These are phyloP conservation scores for Anas platyrhynchos DNA, from an alignment of 2,113 vertebrate species.

Conservation along the genomic window DNA sequence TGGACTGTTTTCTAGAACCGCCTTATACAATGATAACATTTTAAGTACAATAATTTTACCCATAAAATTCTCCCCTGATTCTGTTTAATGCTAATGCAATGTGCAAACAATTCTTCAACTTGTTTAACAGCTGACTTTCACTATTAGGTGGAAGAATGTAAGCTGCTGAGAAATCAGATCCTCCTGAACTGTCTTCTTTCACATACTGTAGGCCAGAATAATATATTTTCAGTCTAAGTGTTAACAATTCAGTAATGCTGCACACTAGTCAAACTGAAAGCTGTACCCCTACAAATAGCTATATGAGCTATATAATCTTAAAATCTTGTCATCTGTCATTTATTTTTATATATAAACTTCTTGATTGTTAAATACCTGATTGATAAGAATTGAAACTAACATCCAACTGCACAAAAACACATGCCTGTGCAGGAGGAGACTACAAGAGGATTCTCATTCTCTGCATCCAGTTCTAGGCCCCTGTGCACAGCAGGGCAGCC, in stretches of 20 bases:
- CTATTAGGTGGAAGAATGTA: neutral
- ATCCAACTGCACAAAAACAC: neutral
- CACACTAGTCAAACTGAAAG: neutral
- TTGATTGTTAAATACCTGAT: neutral
- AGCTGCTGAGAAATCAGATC: neutral
- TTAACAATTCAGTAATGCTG: neutral
- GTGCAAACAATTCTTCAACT: neutral
- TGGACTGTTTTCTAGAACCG: neutral
- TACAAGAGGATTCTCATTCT: neutral
- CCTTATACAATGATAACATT: too few relatives aligned
- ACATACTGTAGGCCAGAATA: neutral
- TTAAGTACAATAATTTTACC: too few relatives aligned
- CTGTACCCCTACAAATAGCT: neutral
- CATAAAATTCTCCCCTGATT: neutral
- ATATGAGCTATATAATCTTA: neutral
- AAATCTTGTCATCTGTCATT: neutral
- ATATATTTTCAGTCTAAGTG: too few relatives aligned
- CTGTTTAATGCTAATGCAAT: neutral
- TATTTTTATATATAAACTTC: neutral
- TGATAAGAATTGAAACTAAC: neutral
- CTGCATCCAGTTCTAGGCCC: too few relatives aligned
- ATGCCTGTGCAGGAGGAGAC: neutral
- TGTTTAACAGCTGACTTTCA: neutral
- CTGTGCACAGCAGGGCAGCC: fast-evolving
- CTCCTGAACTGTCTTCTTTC: neutral